phyloP scores from a whole-genome alignment of 2,888 invertebrate genomes.

The Folsomia manolachei region DNA sequence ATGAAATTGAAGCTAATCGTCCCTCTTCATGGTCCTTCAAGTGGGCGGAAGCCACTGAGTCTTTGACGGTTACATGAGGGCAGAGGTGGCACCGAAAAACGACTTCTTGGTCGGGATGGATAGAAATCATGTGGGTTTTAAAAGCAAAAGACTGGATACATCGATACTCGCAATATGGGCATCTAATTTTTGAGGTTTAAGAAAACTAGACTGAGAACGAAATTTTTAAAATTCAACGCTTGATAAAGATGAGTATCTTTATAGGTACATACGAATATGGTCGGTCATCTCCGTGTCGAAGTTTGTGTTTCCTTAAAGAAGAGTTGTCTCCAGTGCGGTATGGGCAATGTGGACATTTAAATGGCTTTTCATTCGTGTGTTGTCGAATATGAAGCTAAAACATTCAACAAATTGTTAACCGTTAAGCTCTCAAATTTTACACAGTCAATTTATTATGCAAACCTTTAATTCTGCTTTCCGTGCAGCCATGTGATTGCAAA shows the following conservation, averaged over 20 bases:
- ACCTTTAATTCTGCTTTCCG: constrained; percentile 62
- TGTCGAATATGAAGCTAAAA: constrained; percentile 65
- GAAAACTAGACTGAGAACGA: not conserved
- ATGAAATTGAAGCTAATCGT: constrained; percentile 22
- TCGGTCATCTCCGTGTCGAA: constrained; percentile 62
- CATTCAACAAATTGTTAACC: not conserved
- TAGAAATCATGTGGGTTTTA: constrained; percentile 59
- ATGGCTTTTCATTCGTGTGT: constrained; percentile 76
- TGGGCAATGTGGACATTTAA: constrained; percentile 66
- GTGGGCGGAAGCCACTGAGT: constrained; percentile 59
- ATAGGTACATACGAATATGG: constrained; percentile 58
- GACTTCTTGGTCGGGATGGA: constrained; percentile 57
- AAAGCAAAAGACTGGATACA: constrained; percentile 69
- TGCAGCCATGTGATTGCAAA: constrained; percentile 70
- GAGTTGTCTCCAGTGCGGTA: constrained; percentile 73
- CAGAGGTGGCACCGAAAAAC: constrained; percentile 60
- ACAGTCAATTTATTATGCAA: not conserved
- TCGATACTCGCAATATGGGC: constrained; percentile 66
- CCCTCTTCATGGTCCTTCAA: constrained; percentile 60
- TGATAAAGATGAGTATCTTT: not conserved
- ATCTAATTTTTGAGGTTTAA: constrained; percentile 62
- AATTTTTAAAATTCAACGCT: not conserved
- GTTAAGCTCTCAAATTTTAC: not conserved
- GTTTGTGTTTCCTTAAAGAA: constrained; percentile 62
- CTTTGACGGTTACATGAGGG: constrained; percentile 62